These are phyloP conservation scores for Leptopilina clavipes DNA, from an alignment of 1,140 invertebrate species.

Conservation along the genomic window DNA sequence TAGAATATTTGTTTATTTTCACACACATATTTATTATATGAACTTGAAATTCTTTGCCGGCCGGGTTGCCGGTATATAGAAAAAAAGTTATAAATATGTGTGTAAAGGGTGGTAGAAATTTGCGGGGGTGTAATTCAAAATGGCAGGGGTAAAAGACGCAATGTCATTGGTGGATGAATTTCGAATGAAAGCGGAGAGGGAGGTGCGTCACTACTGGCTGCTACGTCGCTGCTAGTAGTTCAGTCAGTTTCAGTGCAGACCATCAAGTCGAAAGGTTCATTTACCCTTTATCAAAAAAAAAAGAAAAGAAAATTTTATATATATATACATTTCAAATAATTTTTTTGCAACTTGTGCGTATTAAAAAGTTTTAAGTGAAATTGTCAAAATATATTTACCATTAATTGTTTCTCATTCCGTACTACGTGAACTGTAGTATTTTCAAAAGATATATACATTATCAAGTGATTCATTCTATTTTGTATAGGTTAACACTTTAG, in stretches of 20 bases:
- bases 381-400: too few species aligned
- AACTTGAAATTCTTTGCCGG: background rate
- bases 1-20: too few species aligned
- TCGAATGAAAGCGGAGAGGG: background rate
- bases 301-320: background rate
- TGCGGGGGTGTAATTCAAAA: conserved; percentile 34
- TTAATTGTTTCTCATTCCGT: too few species aligned
- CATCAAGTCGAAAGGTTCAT: conserved; percentile 24
- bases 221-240: conserved; percentile 23
- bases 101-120: conserved; percentile 7
- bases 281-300: background rate
- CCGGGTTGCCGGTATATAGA: conserved; percentile 14
- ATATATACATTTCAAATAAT: background rate
- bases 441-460: background rate
- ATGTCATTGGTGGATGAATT: background rate
- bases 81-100: background rate
- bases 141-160: conserved; percentile 31
- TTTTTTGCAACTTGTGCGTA: background rate
- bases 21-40: background rate
- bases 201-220: conserved; percentile 22
- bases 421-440: too few species aligned
- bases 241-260: conserved; percentile 38
- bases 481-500: background rate
- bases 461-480: background rate
- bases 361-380: background rate